Conservation (phyloP, 2,888 invertebrate genomes). For the Tipula lateralis region DNA sequence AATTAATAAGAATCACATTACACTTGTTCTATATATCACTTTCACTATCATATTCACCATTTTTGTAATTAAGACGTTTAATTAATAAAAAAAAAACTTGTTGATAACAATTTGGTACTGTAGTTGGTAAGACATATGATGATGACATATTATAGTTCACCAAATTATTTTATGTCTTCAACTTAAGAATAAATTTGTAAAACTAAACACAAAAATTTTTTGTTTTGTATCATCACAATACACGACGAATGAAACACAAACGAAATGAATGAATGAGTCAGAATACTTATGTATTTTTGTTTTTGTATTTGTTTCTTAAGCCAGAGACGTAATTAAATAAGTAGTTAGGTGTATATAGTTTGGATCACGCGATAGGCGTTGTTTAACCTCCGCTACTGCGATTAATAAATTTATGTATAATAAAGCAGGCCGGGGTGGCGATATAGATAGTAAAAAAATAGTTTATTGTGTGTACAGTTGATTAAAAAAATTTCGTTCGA, state of each 20-base stretch:
- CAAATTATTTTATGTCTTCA: not conserved
- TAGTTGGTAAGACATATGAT: not conserved
- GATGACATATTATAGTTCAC: not conserved
- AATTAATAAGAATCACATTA: not conserved
- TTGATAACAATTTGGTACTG: not conserved
- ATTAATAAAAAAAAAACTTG: not conserved
- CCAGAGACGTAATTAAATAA: not conserved
- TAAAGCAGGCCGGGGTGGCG: not conserved
- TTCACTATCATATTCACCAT: not conserved
- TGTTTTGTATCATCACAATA: not conserved
- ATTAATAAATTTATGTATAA: not conserved
- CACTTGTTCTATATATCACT: not conserved
- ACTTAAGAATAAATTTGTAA: not conserved
- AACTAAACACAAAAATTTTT: not conserved
- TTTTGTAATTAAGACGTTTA: not conserved
- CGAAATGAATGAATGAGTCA: slow-evolving; percentile 9
- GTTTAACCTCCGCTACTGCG: not conserved
- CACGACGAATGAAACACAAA: not conserved
- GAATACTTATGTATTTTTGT: not conserved
- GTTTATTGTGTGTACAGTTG: not conserved
- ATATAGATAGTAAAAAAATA: not conserved
- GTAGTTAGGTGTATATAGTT: not conserved
- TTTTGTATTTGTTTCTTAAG: not conserved
- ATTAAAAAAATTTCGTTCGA: not conserved
- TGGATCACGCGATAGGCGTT: not conserved